phyloP scores from a whole-genome alignment of 2,113 vertebrate species.

The Myrmecobius fasciatus region DNA sequence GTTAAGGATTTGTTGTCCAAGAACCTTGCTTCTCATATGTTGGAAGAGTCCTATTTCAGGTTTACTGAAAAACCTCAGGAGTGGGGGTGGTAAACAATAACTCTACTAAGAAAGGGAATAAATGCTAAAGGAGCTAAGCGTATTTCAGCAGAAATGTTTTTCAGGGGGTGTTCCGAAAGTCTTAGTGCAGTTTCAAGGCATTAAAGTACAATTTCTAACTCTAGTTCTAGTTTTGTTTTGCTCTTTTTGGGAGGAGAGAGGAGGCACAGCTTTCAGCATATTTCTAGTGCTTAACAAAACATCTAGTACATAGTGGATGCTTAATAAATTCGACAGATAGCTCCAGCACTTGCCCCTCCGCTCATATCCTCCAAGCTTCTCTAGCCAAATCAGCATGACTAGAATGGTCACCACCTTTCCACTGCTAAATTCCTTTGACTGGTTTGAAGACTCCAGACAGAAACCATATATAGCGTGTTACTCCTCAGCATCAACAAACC shows the following conservation, averaged over 20 bases:
- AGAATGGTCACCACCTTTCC: constrained; percentile 1
- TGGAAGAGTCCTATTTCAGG: background rate
- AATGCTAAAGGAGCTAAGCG: background rate
- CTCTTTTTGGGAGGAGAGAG: background rate
- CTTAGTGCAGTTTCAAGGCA: background rate
- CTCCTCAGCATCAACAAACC: background rate
- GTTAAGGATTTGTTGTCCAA: background rate
- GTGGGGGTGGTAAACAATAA: background rate
- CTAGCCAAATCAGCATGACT: constrained; percentile 28
- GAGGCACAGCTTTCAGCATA: background rate
- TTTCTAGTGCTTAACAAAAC: background rate
- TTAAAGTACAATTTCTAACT: background rate
- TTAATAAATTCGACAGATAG: background rate
- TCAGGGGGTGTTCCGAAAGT: background rate
- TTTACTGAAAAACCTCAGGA: constrained; percentile 26
- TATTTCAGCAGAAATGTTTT: constrained; percentile 24
- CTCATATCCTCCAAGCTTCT: background rate
- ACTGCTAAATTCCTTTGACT: background rate
- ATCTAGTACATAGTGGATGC: background rate
- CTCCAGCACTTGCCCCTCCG: background rate
- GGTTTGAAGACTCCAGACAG: background rate
- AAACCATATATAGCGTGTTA: background rate
- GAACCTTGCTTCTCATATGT: accelerated
- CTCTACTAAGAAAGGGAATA: constrained; percentile 14
- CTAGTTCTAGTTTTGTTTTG: background rate